Evolutionary conservation across 2,113 vertebrate species (phyloP), one percentile per base, ranked within the genome.

Genomic region (Alosa alosa): DNA sequence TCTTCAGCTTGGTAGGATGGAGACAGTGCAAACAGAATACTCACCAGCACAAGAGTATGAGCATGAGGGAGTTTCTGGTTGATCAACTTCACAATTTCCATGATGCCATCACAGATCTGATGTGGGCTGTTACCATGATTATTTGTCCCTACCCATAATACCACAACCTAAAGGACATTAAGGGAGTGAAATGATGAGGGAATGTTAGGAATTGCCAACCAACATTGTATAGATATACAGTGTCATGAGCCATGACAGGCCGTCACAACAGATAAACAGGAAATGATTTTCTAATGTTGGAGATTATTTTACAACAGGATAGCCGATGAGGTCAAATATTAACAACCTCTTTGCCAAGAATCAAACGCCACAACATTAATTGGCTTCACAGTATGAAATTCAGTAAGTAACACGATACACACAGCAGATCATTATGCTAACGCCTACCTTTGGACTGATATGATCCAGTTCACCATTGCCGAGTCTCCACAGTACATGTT

Each of bases 71-170:
- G 96, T 89, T 96, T 96, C 90, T 96, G 93, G 87, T 96, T 94
- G 90, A 97, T 93, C 87, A 96, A 92, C 15, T 93, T 93, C 88
- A 97, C 90, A 13, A 97, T 97, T 64, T 96, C 95, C 91, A 96
- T 91, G 88, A 98, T 96, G 46, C 97, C 97, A 0, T 91, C 96
- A 41, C 94, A 92, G 89, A 97, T 96, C 89, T 98, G 96, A 88
- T 97, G 95, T 0, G 97, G 91, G 2, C 94, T 96, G 91, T 97
- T 95, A 3, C 95, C 95, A 0, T 97, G 96, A 89, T 98, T 98
- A 89, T 97, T 96, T 36, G 97, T 98, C 81, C 97, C 97, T 39
- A 97, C 96, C 96, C 97, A 98, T 88, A 98, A 94, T 81, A 97
- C 96, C 31, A 98, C 96, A 18, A 98, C 96, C 97, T 97, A 88